These are phyloP conservation scores for Lasioglossum albipes DNA, from an alignment of 1,140 invertebrate species.

Conservation along the genomic window DNA sequence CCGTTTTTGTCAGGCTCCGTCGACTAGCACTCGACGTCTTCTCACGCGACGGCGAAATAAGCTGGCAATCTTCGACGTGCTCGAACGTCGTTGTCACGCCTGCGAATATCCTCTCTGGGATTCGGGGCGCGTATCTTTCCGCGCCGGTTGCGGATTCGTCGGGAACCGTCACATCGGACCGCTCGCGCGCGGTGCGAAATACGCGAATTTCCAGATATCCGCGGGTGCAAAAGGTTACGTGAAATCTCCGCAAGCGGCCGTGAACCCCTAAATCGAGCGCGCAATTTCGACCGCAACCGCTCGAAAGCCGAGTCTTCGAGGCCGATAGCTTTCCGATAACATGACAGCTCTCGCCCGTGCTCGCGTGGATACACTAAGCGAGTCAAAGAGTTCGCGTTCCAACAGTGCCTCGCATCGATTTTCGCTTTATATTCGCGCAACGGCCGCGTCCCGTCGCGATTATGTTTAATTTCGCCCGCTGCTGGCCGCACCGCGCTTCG, in stretches of 20 bases:
- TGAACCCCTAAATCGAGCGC: neutral
- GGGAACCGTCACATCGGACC: slow-evolving; percentile 30
- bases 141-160: neutral
- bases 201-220: slow-evolving; percentile 38
- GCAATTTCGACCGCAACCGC: neutral
- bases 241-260: neutral
- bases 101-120: slow-evolving; percentile 40
- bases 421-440: neutral
- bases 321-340: slow-evolving; percentile 23
- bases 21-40: neutral
- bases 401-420: neutral
- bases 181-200: slow-evolving; percentile 29
- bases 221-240: slow-evolving; percentile 38
- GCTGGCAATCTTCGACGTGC: slow-evolving; percentile 19
- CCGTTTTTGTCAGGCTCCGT: slow-evolving; percentile 26
- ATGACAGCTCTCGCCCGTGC: neutral
- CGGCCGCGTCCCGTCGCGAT: neutral
- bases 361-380: neutral
- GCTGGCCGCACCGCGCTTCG: neutral
- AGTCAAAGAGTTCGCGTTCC: neutral
- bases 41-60: slow-evolving; percentile 33
- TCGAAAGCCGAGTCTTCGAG: neutral
- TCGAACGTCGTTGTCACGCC: neutral
- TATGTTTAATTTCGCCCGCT: neutral
- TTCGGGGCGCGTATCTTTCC: neutral